Evolutionary conservation across 2,797 vertebrate genomes (phyloP), one percentile per base, ranked within the genome.

Genomic region (Helostoma temminkii): DNA sequence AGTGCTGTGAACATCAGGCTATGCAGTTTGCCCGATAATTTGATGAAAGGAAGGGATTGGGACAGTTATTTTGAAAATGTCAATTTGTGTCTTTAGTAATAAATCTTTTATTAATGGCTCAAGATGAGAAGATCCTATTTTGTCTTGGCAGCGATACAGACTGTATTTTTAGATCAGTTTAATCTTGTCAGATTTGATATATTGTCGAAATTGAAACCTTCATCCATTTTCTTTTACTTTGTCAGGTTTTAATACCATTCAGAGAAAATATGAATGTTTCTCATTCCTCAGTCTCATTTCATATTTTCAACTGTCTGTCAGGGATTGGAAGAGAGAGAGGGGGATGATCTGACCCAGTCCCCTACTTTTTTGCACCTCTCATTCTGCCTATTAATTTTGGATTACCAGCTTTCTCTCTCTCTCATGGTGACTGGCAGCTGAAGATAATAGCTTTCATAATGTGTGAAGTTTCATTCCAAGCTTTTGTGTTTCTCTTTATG

Each of bases 361-460:
- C 86, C 80, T 88, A 87, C 78, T 89, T 89, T 88, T 75, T 81
- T 81, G 48, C 83, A 86, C 86, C 81, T 91, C 80, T 88, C 82
- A 88, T 83, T 89, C 85, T 79, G 79, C 85, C 77, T 87, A 88
- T 88, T 91, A 89, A 86, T 86, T 86, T 88, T 83, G 87, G 82
- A 89, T 93, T 90, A 82, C 85, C 75, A 80, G 67, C 81, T 78
- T 70, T 89, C 78, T 81, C 65, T 65, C 71, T 41, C 74, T 71
- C 65, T 78, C 84, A 70, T 53, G 1, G 54, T 86, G 80, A 91
- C 84, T 89, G 90, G 87, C 86, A 86, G 87, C 84, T 87, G 88
- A 80, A 80, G 86, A 90, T 90, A 91, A 91, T 88, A 80, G 87
- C 85, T 91, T 92, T 92, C 81, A 86, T 90, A 89, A 90, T 86